Base-by-base conservation (phyloP, 35 echinoderm and acorn worm genomes). In the Hemicentrotus pulcherrimus region DNA sequence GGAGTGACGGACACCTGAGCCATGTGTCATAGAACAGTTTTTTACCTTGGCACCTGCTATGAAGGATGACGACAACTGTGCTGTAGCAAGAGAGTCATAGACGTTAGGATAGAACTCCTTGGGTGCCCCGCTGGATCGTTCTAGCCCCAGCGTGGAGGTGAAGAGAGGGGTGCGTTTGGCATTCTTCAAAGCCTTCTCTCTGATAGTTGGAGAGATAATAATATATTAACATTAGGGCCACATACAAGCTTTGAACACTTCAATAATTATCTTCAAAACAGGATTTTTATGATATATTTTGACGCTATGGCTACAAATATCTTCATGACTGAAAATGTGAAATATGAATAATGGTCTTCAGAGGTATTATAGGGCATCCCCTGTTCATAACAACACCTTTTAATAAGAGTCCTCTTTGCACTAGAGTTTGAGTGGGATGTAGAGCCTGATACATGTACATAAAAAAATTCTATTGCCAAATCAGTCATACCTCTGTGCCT, bases 31-130 rank as follows among this genome's bases (percentile, higher is more conserved):
- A 46, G 18, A 24, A 94, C 28, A 86, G 46, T 32, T 11, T 70
- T 47, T 59, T 93, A 99, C 98, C 96, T 99, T 99, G 52, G 96
- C 86, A 18, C 96, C 98, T 22, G 92, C 98, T 78, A 97, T 95
- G 65, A 99, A 99, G 15, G 98, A 96, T 10, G 98, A 99, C 6
- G 98, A 87, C 94, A 92, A 86, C 92, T 99, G 98, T n/a, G 98
- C 98, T 70, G 96, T 95, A 9, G 96, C 96, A 94, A 96, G 33
- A 13, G 97, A 87, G 94, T 99, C 97, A 87, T 94, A 99, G 14
- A 99, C 98, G 61, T 96, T 94, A 0, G 98, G 98, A 86, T 98
- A 99, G 31, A 45, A 22, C 18, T 96, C 92, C 41, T 96, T 96
- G 28, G 92, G 93, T 33, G 94, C 47, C 7, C 94, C 94, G 45